Base-by-base conservation (phyloP, 2,888 invertebrate species). In the Philaethria dido region DNA sequence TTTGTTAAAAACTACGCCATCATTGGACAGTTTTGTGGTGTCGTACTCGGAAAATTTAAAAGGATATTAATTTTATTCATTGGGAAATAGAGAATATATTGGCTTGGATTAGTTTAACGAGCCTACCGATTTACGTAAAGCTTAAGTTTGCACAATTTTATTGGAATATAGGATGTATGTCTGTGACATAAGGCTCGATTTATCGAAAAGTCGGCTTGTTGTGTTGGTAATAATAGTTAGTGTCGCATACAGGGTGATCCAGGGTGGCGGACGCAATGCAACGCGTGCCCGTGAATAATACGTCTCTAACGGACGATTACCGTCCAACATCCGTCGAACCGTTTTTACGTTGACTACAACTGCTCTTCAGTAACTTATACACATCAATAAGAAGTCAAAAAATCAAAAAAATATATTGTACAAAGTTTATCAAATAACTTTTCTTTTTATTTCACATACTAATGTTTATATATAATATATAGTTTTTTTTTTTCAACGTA, bases 251-350 rank as follows among this genome's bases (percentile, higher is more conserved):
- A 73, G 84, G 85, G 82, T 84, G 84, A 80, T 80, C 80, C 84
- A 81, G 87, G 86, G 84, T 85, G 86, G 85, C 74, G 78, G 84
- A 80, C 82, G 80, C 82, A 80, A 76, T 85, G 89, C 89, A 87
- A 87, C 86, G 89, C 92, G 90, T 92, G 92, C 80, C 86, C 79
- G 85, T 91, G 92, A 92, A 92, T 92, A 92, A 92, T 92, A 88
- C 82, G 85, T 85, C 89, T 86, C 87, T 85, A 89, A 89, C 86
- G 86, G 86, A 80, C 91, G 91, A 91, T 92, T 92, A 92, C 89
- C 86, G 88, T 84, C 86, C 84, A 80, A 80, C 80, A 78, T 81
- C 80, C 79, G 75, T 76, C 79, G 81, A 86, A 77, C 76, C 78
- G 79, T 83, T 87, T 84, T 84, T 81, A 80, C 78, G 74, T 74